phyloP scores from a whole-genome alignment of 2,888 invertebrate genomes.

The Eristalis pertinax region DNA sequence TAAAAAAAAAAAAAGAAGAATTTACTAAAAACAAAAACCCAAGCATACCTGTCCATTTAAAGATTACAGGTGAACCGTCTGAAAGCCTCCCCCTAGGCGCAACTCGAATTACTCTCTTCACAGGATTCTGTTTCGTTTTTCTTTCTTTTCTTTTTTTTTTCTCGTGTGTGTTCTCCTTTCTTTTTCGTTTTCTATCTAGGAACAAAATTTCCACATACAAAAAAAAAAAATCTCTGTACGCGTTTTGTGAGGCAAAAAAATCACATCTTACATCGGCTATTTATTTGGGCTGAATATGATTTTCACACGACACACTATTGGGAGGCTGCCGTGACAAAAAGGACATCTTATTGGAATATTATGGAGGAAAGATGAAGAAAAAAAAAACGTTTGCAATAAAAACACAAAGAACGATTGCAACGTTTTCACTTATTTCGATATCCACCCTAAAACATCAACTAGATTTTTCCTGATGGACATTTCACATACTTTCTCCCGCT shows the following conservation, averaged over 20 bases:
- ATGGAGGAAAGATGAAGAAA: no score
- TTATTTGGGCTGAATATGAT: conserved; percentile 23
- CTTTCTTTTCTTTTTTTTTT: not conserved
- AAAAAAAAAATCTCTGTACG: conserved; percentile 67
- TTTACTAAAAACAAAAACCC: not conserved
- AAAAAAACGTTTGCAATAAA: conserved; percentile 46
- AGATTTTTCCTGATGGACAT: conserved; percentile 67
- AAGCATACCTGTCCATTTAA: conserved; percentile 71
- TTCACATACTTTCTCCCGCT: conserved; percentile 62
- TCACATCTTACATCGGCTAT: conserved; percentile 63
- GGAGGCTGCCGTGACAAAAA: conserved; percentile 32
- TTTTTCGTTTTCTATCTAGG: conserved; percentile 45
- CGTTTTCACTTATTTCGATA: conserved; percentile 62
- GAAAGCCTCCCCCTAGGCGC: conserved; percentile 60
- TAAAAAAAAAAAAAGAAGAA: no score
- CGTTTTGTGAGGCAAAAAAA: conserved; percentile 33
- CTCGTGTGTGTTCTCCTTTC: not conserved
- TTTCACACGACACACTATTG: conserved; percentile 58
- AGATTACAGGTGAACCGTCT: conserved; percentile 67
- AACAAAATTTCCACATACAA: conserved; percentile 60
- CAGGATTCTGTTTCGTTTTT: conserved; percentile 53
- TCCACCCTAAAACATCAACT: conserved; percentile 72
- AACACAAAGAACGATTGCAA: conserved; percentile 65
- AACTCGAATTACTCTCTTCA: conserved; percentile 50
- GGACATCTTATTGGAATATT: conserved; percentile 67